phyloP scores from a whole-genome alignment of 2,113 vertebrate genomes.

The Erythrolamprus reginae region DNA sequence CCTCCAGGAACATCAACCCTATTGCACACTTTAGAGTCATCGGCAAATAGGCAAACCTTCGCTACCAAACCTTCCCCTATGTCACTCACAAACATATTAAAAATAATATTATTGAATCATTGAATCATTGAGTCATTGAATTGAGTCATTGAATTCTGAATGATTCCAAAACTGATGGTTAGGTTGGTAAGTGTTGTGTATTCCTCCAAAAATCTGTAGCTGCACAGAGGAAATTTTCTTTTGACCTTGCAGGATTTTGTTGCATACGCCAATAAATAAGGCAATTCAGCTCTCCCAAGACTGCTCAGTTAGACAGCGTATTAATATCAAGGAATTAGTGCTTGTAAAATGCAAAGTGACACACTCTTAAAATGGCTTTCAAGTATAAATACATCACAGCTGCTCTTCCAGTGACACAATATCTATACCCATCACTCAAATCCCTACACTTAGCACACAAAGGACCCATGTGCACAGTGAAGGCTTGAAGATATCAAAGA shows the following conservation, averaged over 20 bases:
- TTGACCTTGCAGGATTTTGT: not conserved
- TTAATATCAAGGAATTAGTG: not conserved
- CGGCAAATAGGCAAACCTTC: no score
- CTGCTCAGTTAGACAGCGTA: slow-evolving; percentile 10
- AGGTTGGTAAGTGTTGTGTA: not conserved
- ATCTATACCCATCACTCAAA: not conserved
- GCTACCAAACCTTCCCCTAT: no score
- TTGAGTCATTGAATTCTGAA: not conserved
- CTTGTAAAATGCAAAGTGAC: slow-evolving; percentile 15
- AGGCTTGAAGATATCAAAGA: slow-evolving; percentile 3
- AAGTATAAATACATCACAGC: slow-evolving; percentile 15
- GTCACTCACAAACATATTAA: no score
- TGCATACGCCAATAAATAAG: not conserved
- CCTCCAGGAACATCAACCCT: no score
- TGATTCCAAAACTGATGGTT: not conserved
- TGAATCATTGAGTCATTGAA: no score
- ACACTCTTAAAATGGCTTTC: slow-evolving; percentile 23
- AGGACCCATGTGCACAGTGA: not conserved
- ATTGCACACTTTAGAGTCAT: no score
- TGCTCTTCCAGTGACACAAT: slow-evolving; percentile 19
- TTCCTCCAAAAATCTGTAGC: not conserved
- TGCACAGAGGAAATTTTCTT: not conserved
- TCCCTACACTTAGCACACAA: slow-evolving; percentile 20
- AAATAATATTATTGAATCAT: no score
- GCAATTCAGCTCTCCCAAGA: not conserved